These are phyloP conservation scores for Colistium nudipinnis DNA, from an alignment of 2,113 vertebrate genomes.

Conservation along the genomic window DNA sequence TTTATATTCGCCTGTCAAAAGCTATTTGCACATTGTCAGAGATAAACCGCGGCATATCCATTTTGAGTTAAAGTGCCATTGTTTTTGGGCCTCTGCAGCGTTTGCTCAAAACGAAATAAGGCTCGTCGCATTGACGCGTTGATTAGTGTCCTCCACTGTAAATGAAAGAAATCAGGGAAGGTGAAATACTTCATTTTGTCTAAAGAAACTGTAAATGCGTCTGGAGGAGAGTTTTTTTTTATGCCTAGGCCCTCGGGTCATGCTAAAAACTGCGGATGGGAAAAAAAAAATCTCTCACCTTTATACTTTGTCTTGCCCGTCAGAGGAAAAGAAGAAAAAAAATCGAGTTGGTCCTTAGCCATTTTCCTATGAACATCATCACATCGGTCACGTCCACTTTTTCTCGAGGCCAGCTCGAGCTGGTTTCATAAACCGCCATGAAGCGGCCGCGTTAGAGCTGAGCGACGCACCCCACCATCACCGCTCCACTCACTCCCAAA, in stretches of 20 bases:
- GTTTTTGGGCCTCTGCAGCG: not conserved
- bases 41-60: not conserved
- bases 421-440: conserved; percentile 60
- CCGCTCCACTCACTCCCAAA: conserved; percentile 52
- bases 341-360: conserved; percentile 3
- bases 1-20: conserved; percentile 6
- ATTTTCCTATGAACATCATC: conserved; percentile 38
- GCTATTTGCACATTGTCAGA: conserved; percentile 6
- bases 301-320: conserved; percentile 25
- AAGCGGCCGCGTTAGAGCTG: conserved; percentile 51
- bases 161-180: conserved; percentile 20
- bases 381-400: conserved; percentile 64
- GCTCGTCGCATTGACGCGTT: conserved; percentile 28
- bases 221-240: conserved; percentile 17
- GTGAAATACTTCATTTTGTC: conserved; percentile 12
- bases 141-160: conserved; percentile 31
- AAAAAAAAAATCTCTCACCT: conserved; percentile 27
- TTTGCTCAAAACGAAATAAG: conserved; percentile 15
- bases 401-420: conserved; percentile 37
- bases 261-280: conserved; percentile 1
- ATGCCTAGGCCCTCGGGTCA: conserved; percentile 9
- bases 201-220: conserved; percentile 25
- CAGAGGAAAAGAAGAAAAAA: conserved; percentile 4
- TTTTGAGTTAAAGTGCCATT: not conserved
- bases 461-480: conserved; percentile 72